Base-by-base conservation (phyloP, 1,140 invertebrate genomes). In the Drosophila nannoptera region DNA sequence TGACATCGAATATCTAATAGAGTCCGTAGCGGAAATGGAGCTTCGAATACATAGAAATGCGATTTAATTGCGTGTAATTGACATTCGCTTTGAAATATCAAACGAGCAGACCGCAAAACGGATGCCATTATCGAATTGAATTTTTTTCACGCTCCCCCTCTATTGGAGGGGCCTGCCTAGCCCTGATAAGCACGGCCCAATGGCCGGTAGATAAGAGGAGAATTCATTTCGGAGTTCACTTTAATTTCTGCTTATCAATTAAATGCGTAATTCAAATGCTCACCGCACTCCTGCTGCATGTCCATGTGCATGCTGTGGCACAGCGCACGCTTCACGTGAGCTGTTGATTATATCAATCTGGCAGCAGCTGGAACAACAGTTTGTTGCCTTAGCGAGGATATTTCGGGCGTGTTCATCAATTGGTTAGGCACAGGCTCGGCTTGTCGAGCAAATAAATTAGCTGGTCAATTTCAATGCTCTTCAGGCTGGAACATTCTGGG, bases 1-100 rank as follows among this genome's bases (percentile, higher is more conserved):
- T 43, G 36, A 55, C 36, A 7, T 42, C 40, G 40, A 43, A 56
- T 43, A 56, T 40, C 53, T 77, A 77, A 77, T 70, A 40, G 48
- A 53, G 53, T 64, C 69, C 69, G 73, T 62, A 61, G 36, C 78
- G 78, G 78, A 82, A 82, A 82, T 82, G 65, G 64, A 63, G 69
- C 72, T 75, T 69, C 80, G 58, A 53, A 82, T 82, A 84, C 68
- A 78, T 75, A 67, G 68, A 75, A 82, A 78, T 69, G 54, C 72
- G 68, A 64, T 82, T 75, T 82, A 82, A 84, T 82, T 82, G 75
- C 63, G 68, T 84, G 71, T 84, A 82, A 82, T 82, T 82, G 78
- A 78, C 78, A 78, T 59, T 52, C 76, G 80, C 50, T 82, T 69
- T 65, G 54, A 61, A 78, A 66, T 62, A 66, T 63, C 77, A 64